A percentile compares a stretch with the other conserved stretches of the same genome.
Evolutionary conservation across 2,888 invertebrate species (phyloP).

Genomic region (Cephus rjabovi): DNA sequence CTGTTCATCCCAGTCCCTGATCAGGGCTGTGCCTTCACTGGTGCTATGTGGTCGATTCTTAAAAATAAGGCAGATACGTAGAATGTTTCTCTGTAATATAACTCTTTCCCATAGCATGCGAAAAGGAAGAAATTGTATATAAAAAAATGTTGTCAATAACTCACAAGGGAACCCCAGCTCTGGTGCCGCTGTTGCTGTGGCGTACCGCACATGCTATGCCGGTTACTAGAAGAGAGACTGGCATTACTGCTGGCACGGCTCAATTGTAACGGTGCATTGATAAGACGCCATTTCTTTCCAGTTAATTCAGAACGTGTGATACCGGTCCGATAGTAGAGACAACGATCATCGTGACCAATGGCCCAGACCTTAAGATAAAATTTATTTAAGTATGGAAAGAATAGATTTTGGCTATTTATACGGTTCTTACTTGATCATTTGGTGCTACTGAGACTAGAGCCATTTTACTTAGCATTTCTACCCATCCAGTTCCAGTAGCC

Average conservation of each 20-base stretch:
- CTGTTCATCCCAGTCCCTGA: constrained; percentile 77
- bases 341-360: constrained; percentile 84
- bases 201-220: constrained; percentile 61
- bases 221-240: constrained; percentile 71
- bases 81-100: background rate
- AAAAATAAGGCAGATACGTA: constrained; percentile 5
- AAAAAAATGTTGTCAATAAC: constrained; percentile 19
- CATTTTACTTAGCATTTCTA: constrained; percentile 90
- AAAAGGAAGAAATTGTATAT: background rate
- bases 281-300: constrained; percentile 87
- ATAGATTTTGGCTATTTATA: constrained; percentile 1
- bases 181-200: constrained; percentile 72
- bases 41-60: constrained; percentile 70
- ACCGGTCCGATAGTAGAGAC: constrained; percentile 83
- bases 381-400: constrained; percentile 7
- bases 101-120: background rate
- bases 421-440: constrained; percentile 78
- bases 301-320: constrained; percentile 81
- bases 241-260: constrained; percentile 86
- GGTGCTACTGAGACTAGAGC: constrained; percentile 84
- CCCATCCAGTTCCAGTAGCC: constrained; percentile 87
- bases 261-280: constrained; percentile 84
- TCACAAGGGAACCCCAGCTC: constrained; percentile 75
- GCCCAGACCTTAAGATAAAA: constrained; percentile 75
- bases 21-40: constrained; percentile 70